These are phyloP conservation scores for Triplophysa siluroides DNA, from an alignment of 2,113 vertebrate genomes.

Conservation along the genomic window DNA sequence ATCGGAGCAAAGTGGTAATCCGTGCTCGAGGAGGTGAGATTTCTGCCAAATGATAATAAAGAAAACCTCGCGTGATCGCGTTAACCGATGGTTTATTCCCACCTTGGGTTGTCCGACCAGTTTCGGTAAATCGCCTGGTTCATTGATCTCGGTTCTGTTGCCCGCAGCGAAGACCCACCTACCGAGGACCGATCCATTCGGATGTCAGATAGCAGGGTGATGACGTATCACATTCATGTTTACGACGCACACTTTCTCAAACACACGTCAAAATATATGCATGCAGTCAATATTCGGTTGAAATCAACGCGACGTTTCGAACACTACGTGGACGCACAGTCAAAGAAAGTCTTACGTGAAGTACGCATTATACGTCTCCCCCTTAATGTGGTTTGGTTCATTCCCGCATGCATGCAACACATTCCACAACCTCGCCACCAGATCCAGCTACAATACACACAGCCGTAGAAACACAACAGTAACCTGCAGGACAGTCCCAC, in stretches of 20 bases:
- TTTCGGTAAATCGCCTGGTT: conserved; percentile 71
- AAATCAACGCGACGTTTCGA: background rate
- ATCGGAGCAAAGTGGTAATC: background rate
- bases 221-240: background rate
- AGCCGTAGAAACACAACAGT: conserved; percentile 38
- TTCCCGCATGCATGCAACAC: conserved; percentile 76
- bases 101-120: conserved; percentile 66
- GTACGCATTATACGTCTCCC: background rate
- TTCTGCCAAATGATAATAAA: background rate
- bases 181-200: conserved; percentile 81
- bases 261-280: accelerated
- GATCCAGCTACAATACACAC: conserved; percentile 58
- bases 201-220: background rate
- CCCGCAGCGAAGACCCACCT: conserved; percentile 82
- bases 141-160: conserved; percentile 83
- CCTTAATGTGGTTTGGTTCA: conserved; percentile 53
- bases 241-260: background rate
- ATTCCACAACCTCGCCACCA: conserved; percentile 76
- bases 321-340: background rate
- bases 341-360: background rate
- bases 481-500: conserved; percentile 42
- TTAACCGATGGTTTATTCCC: conserved; percentile 45
- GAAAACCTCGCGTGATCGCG: conserved; percentile 1
- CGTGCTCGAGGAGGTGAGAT: background rate
- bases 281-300: accelerated